These are phyloP conservation scores for Strigamia crassipes DNA, from an alignment of 2,888 invertebrate genomes.

Conservation along the genomic window DNA sequence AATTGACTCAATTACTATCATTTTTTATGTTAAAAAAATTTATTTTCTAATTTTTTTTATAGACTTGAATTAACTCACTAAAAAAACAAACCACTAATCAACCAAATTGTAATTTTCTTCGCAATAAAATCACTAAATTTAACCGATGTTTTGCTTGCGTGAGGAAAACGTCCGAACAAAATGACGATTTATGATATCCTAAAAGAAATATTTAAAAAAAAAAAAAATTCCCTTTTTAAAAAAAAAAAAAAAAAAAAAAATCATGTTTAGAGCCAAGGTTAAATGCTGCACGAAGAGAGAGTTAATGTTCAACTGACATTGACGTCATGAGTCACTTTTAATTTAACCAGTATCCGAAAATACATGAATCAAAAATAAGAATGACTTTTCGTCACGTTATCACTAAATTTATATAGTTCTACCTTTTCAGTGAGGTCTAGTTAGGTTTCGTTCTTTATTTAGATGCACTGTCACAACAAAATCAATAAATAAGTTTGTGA, in stretches of 20 bases:
- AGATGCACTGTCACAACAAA: not conserved
- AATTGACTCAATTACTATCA: not conserved
- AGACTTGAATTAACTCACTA: not conserved
- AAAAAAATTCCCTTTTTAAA: too few species aligned
- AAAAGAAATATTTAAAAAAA: too few species aligned
- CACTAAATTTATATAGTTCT: not conserved
- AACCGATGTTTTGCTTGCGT: constrained; percentile 6
- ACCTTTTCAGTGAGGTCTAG: not conserved
- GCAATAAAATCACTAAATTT: constrained; percentile 2
- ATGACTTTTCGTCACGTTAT: not conserved
- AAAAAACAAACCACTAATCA: not conserved
- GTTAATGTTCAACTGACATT: constrained; percentile 34
- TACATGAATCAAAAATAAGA: constrained; percentile 26
- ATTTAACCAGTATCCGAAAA: not conserved
- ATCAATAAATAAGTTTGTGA: not conserved
- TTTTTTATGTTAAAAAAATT: not conserved
- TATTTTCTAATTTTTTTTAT: too few species aligned
- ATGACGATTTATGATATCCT: constrained; percentile 2
- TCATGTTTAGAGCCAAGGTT: constrained; percentile 3
- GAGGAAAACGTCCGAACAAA: constrained; percentile 11
- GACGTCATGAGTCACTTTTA: constrained; percentile 28
- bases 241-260: not conserved
- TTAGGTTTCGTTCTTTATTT: not conserved
- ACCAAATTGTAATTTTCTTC: not conserved
- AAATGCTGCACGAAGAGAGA: constrained; percentile 2